Evolutionary conservation across 30 jellyfish, hydroid and myxozoan species (phyloP).

Genomic region (Mastigias papua): DNA sequence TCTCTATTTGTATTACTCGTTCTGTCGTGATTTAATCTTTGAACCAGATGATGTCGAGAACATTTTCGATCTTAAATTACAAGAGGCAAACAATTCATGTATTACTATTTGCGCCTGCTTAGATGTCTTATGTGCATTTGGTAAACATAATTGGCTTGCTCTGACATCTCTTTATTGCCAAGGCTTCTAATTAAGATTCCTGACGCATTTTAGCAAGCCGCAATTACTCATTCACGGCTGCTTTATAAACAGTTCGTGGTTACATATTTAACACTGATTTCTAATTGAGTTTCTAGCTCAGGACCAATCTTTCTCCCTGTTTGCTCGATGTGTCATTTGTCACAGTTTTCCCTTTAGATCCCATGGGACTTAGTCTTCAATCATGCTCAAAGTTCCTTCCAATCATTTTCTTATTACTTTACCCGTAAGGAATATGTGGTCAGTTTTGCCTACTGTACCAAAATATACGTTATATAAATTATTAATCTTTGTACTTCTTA

Average conservation of each 20-base stretch:
- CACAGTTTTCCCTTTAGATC: too few species aligned
- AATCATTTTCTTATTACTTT: too few species aligned
- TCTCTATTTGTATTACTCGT: neutral
- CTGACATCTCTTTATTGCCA: neutral
- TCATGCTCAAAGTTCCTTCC: too few species aligned
- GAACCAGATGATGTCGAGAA: neutral
- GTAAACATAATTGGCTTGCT: neutral
- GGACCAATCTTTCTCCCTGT: too few species aligned
- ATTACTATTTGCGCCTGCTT: neutral
- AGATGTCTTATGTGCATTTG: neutral
- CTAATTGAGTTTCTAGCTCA: too few species aligned
- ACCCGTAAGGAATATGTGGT: too few species aligned
- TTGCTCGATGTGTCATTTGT: too few species aligned
- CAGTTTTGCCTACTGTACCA: too few species aligned
- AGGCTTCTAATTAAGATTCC: neutral
- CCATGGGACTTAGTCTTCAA: too few species aligned
- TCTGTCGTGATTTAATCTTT: neutral
- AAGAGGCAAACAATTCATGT: neutral
- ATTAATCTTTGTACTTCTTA: too few species aligned
- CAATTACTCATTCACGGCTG: neutral
- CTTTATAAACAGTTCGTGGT: neutral
- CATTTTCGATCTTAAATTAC: neutral
- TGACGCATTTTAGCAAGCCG: neutral
- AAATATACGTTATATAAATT: too few species aligned
- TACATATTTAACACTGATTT: too few species aligned